Evolutionary conservation across 2,888 invertebrate species (phyloP).

Genomic region (Invenusta paracnida): DNA sequence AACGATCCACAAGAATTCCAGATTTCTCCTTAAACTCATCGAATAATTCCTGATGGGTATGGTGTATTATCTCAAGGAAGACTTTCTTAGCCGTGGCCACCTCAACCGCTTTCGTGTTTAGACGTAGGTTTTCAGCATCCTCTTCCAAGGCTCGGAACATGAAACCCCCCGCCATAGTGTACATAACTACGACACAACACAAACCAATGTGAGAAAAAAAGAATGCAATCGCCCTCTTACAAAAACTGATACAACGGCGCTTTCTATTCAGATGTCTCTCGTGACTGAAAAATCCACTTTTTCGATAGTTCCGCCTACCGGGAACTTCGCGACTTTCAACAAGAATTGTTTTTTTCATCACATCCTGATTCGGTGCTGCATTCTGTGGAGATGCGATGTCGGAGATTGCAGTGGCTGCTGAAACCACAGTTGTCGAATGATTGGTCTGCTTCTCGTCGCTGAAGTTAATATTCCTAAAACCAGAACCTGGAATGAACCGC

Average conservation of each 20-base stretch:
- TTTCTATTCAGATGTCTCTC: neutral
- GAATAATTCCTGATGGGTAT: neutral
- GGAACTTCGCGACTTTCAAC: neutral
- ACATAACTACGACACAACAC: constrained; percentile 14
- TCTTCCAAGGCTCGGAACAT: constrained; percentile 15
- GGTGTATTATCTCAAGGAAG: neutral
- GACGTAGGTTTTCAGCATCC: constrained; percentile 6
- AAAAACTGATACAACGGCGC: constrained; percentile 6
- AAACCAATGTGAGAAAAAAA: constrained; percentile 42
- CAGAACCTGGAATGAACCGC: neutral
- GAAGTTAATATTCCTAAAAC: neutral
- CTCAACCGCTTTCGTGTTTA: neutral
- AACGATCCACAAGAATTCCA: neutral
- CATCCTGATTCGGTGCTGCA: no score
- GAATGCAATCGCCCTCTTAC: constrained; percentile 39
- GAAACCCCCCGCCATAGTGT: constrained; percentile 34
- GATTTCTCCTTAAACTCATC: neutral
- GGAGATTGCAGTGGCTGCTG: neutral
- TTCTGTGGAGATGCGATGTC: neutral
- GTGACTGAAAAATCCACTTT: constrained; percentile 11
- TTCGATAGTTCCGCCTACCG: neutral
- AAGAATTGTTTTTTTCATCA: neutral
- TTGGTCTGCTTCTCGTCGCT: neutral
- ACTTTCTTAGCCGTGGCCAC: neutral
- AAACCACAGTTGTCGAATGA: no score